Evolutionary conservation across 1,140 invertebrate genomes (phyloP), one percentile per base, ranked within the genome.

Genomic region (Eciton burchellii): DNA sequence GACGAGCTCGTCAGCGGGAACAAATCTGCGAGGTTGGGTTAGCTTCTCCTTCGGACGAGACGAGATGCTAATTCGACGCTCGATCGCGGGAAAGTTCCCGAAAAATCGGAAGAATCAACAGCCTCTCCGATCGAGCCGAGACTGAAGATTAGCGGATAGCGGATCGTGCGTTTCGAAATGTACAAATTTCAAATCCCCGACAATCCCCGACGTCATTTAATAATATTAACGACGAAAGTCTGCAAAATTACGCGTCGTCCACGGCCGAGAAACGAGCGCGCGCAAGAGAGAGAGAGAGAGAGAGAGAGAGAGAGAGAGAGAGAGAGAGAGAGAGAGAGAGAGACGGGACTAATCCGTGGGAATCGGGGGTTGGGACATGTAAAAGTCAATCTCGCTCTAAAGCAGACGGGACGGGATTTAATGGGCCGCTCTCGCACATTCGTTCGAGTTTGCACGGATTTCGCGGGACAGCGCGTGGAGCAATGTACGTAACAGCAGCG

Each of bases 351-450:
- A 63, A 68, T 77, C 35, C 49, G 21, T 49, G 62, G 29, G 49
- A 77, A 29, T 70, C 63, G 54, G 66, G 35, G 74, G 35, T 11
- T 66, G 21, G 35, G 41, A 56, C 68, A 56, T 68, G 74, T 70
- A 79, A 68, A 79, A 79, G 74, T 68, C 74, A 79, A 70, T 57
- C 63, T 57, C 49, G 35, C n/a, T n/a, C n/a, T n/a, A 45, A 35
- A 56, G 9, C 35, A 19, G 8, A 24, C 43, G 21, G 60, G 29
- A 16, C 16, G 73, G 49, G 62, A 70, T 70, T 79, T 79, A 70
- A 79, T 79, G 63, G 74, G 19, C 60, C 24, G 52, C 35, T 6
- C 35, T 24, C 14, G 26, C 47, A n/a, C 47, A 29, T 47, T 74
- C 60, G 68, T 24, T 57, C 52, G 21, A 26, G n/a, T 73, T 59